Base-by-base conservation (phyloP, 37 sponge, comb jelly and placozoan genomes). In the Spongilla lacustris region DNA sequence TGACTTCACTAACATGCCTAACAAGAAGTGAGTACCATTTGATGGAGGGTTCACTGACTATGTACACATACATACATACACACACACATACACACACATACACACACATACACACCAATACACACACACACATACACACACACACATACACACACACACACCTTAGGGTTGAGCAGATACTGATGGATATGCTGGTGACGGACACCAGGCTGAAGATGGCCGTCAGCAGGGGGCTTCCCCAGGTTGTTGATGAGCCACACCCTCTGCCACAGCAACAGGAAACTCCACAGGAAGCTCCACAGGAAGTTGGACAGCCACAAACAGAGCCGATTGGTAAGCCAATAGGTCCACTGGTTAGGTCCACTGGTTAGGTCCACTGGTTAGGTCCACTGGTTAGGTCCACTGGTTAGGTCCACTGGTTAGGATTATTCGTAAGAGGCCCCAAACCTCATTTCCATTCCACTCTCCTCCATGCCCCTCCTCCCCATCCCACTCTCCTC, bases 181-280 rank as follows among this genome's bases (percentile, higher is more conserved):
- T 91, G 68, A 4, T 8, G 5, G 79, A 86, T 36, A 93, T 93
- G 87, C 41, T 79, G 83, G 66, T 68, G 23, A 46, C 82, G 25
- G 93, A 93, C 79, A 86, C 86, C 4, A 27, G 85, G 75, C 80
- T 93, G 30, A 75, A 82, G 21, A 93, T 93, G 74, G 93, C 93
- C 34, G 73, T 93, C 58, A 89, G 89, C 28, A 48, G 89, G 28
- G 77, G 90, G 22, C 17, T 23, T 71, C 82, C 73, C 50, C 24
- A 9, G 6, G 13, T 24, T 22, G 11, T 50, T 25, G 27, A 27
- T 6, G 50, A 79, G 29, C 26, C 27, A 28, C 79, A 27, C 23
- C 30, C 19, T 26, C 73, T 9, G 29, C 50, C 78, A n/a, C 66
- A 79, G 31, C 66, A 22, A 21, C 76, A 33, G 17, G 35, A 79